Base-by-base conservation (phyloP, 2,797 vertebrate species). In the Anableps anableps region DNA sequence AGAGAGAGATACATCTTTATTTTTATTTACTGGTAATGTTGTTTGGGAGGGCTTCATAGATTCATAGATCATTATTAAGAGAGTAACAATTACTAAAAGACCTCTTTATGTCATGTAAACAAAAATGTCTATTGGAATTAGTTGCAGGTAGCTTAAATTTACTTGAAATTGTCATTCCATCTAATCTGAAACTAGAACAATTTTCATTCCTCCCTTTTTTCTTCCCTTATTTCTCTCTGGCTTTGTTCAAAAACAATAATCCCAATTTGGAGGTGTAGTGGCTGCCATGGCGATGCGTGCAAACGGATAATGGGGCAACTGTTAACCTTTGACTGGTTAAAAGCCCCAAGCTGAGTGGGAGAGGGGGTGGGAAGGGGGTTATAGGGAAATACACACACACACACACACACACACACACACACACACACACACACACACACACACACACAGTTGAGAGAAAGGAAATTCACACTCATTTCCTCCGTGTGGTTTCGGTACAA, bases 401-500 rank as follows among this genome's bases (percentile, higher is more conserved):
- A 53, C 21, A 53, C 8, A 53, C 51, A 23, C 96, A 95, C 96
- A 95, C 14, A 17, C 47, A 48, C 47, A 68, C 79, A 77, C 82
- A 70, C 83, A 82, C 83, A 82, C 85, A 83, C 83, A 80, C 88
- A 86, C 94, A 93, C 95, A 95, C 95, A 95, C 96, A 95, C 96
- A 95, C n/a, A n/a, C n/a, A n/a, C n/a, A n/a, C n/a, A n/a, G n/a
- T n/a, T n/a, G 94, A 89, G 88, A 96, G 91, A 96, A 97, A 97
- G 97, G 96, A 97, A 97, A 98, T 96, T 97, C 96, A 96, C 96
- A 96, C 96, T 97, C 96, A 97, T 97, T 98, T 98, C 97, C 97
- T 97, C 95, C 94, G 95, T 96, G 96, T 95, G 97, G 96, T 96
- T 97, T 97, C 95, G 95, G 97, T 97, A 97, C 97, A 97, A 97